Percentiles rank a stretch among this genome's conserved stretches.
phyloP scores from a whole-genome alignment of 1,140 invertebrate genomes.

The Subanguina moxae region DNA sequence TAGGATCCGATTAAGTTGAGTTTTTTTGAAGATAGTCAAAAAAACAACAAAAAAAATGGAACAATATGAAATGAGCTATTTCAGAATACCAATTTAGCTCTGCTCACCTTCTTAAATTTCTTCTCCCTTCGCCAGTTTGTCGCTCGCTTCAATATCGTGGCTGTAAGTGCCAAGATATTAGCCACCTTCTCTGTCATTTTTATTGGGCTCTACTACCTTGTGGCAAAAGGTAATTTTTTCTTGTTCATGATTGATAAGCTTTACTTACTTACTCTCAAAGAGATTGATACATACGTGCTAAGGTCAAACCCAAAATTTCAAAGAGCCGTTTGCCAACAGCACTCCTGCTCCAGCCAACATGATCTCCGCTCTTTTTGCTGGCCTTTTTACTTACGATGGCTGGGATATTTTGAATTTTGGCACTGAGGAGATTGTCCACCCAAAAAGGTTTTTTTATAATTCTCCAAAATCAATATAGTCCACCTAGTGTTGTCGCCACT shows the following conservation, averaged over 20 bases:
- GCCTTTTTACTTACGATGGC: slow-evolving; percentile 42
- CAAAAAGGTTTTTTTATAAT: slow-evolving; percentile 29
- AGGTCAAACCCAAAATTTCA: not conserved
- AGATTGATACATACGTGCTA: too few relatives aligned
- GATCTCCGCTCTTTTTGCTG: slow-evolving; percentile 34
- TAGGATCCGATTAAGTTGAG: too few relatives aligned
- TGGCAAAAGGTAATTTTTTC: slow-evolving; percentile 40
- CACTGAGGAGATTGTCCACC: slow-evolving; percentile 47
- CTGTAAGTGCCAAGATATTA: slow-evolving; percentile 43
- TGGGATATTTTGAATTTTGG: slow-evolving; percentile 54
- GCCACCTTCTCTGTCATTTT: slow-evolving; percentile 46
- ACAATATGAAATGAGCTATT: too few relatives aligned
- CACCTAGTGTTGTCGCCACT: too few relatives aligned
- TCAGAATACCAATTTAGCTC: slow-evolving; percentile 9
- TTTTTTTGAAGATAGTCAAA: too few relatives aligned
- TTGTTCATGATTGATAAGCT: too few relatives aligned
- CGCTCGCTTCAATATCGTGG: slow-evolving; percentile 45
- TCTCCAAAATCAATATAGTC: too few relatives aligned
- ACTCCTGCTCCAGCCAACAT: slow-evolving; percentile 5
- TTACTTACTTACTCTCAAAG: too few relatives aligned
- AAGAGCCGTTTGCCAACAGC: slow-evolving; percentile 17
- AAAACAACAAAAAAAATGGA: too few relatives aligned
- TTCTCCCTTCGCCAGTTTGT: slow-evolving; percentile 46
- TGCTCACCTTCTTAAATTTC: slow-evolving; percentile 42
- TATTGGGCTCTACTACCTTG: slow-evolving; percentile 37